Percentiles rank a stretch among this genome's conserved stretches.
These are phyloP conservation scores for Myotis findleyi DNA, from an alignment of 2,797 vertebrate genomes.

Conservation along the genomic window DNA sequence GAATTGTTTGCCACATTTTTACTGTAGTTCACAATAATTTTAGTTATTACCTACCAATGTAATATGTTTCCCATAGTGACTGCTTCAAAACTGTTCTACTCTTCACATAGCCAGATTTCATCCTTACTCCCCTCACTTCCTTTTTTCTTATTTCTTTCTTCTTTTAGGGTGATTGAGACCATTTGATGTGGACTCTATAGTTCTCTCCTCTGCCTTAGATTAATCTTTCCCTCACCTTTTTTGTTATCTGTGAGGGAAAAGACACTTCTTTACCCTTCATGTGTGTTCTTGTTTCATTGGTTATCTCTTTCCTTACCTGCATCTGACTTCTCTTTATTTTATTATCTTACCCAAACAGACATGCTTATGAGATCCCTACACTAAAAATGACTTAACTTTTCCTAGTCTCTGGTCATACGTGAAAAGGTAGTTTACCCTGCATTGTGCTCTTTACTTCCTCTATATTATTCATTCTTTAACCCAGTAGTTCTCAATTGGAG, in stretches of 20 bases:
- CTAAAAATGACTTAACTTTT: slow-evolving; percentile 44
- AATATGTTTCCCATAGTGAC: not conserved
- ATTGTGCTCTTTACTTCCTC: not conserved
- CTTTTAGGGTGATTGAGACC: not conserved
- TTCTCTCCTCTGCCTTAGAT: not conserved
- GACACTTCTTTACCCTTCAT: not conserved
- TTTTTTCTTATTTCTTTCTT: not conserved
- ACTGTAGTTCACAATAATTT: not conserved
- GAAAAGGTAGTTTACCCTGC: not conserved
- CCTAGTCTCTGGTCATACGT: not conserved
- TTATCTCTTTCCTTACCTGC: not conserved
- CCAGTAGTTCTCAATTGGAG: not conserved
- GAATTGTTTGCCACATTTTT: not conserved
- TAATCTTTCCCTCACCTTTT: not conserved
- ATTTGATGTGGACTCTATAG: not conserved
- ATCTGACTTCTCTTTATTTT: not conserved
- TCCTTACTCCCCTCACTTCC: not conserved
- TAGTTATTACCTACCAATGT: not conserved
- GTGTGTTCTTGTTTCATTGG: not conserved
- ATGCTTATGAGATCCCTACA: slow-evolving; percentile 3
- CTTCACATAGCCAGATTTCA: not conserved
- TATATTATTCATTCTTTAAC: not conserved
- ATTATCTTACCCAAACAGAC: not conserved
- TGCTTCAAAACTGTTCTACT: not conserved
- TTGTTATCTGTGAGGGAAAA: not conserved